A percentile compares a stretch with the other conserved stretches of the same genome.
These are phyloP conservation scores for Callinectes sapidus DNA, from an alignment of 2,888 invertebrate genomes.

Conservation along the genomic window DNA sequence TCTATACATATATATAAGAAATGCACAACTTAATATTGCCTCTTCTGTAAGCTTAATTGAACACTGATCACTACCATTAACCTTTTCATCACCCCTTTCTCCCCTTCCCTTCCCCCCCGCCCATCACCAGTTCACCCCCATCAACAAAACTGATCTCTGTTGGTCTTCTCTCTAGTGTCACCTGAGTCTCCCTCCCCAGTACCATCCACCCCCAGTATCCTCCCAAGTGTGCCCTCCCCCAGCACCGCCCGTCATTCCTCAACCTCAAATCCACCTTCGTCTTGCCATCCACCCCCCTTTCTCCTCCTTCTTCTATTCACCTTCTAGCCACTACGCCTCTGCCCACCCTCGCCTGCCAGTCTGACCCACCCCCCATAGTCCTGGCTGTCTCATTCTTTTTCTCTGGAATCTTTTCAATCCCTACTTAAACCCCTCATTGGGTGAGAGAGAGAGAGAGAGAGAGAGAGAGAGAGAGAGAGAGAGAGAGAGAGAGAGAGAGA, in stretches of 20 bases:
- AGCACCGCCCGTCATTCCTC: background rate
- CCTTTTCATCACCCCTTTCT: background rate
- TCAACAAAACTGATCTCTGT: background rate
- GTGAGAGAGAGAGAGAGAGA: conserved; percentile 6
- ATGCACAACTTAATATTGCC: no score
- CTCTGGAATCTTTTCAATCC: conserved; percentile 6
- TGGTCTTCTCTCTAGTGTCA: background rate
- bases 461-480: conserved; percentile 6
- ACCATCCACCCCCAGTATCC: background rate
- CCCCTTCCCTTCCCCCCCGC: background rate
- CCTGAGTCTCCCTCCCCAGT: background rate
- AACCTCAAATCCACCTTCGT: conserved; percentile 1
- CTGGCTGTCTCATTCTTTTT: background rate
- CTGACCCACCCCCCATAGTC: background rate
- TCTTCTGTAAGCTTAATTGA: no score
- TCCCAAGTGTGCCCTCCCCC: background rate
- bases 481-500: background rate
- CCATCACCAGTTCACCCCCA: background rate
- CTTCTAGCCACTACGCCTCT: background rate
- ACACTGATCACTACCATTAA: background rate
- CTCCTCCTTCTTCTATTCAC: background rate
- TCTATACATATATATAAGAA: no score
- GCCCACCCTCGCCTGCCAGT: background rate
- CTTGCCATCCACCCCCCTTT: background rate
- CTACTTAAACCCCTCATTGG: conserved; percentile 16